These are phyloP conservation scores for Hyperopisus bebe DNA, from an alignment of 2,113 vertebrate genomes.

Conservation along the genomic window DNA sequence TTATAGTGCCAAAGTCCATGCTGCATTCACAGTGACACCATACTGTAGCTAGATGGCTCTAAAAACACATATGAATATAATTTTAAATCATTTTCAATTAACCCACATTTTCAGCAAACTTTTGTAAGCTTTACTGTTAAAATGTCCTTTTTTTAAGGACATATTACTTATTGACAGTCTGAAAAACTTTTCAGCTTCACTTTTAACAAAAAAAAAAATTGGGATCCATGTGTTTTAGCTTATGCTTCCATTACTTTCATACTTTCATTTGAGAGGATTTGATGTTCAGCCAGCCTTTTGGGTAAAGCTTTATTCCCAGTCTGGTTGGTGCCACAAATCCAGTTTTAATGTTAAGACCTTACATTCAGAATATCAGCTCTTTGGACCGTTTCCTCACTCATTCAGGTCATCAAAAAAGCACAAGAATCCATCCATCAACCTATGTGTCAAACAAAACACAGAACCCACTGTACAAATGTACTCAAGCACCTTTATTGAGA, in stretches of 20 bases:
- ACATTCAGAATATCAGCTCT: neutral
- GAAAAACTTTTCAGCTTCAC: neutral
- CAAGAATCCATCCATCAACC: neutral
- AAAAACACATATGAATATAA: too few species aligned
- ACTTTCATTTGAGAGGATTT: neutral
- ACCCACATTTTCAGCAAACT: neutral
- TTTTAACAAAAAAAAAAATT: neutral
- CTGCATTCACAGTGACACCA: neutral
- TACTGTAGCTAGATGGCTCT: neutral
- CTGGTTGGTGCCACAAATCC: neutral
- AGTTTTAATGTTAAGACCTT: neutral
- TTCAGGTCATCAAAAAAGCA: neutral
- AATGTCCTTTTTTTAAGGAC: neutral
- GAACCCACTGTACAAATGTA: neutral
- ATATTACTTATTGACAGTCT: neutral
- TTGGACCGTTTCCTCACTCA: neutral
- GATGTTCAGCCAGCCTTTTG: neutral
- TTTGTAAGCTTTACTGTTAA: neutral
- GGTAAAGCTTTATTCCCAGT: neutral
- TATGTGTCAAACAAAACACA: slow-evolving; percentile 18
- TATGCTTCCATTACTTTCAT: neutral
- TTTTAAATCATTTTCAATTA: too few species aligned
- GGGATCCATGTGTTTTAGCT: neutral
- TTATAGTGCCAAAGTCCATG: neutral
- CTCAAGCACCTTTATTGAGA: neutral